Percentiles rank a stretch among this genome's conserved stretches.
Evolutionary conservation across 2,888 invertebrate genomes (phyloP).

Genomic region (Dynastes grantii): DNA sequence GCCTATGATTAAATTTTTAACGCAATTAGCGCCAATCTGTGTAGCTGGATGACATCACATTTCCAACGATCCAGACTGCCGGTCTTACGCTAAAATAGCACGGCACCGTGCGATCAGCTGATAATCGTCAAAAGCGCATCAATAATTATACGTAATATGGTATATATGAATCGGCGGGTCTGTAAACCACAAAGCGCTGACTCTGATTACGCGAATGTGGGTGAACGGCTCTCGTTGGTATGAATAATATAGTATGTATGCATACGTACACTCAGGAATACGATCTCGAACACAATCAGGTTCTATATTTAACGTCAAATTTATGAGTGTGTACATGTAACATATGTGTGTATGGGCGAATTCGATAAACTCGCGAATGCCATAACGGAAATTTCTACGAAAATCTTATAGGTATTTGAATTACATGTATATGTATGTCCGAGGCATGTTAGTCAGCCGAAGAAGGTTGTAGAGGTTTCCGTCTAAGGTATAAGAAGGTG

Average conservation of each 20-base stretch:
- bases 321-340: not conserved
- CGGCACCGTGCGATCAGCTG: constrained; percentile 25
- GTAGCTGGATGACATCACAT: too few species aligned
- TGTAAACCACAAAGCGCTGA: constrained; percentile 16
- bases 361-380: not conserved
- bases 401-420: not conserved
- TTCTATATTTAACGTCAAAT: constrained; percentile 35
- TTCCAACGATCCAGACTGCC: constrained; percentile 25
- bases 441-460: not conserved
- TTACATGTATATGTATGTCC: not conserved
- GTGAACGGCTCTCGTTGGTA: constrained; percentile 9
- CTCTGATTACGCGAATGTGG: constrained; percentile 29
- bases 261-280: not conserved
- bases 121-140: constrained; percentile 24
- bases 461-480: not conserved
- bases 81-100: constrained; percentile 10
- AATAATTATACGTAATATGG: constrained; percentile 21
- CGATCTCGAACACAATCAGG: constrained; percentile 18
- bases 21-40: too few species aligned
- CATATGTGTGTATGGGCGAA: not conserved
- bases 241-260: constrained; percentile 12
- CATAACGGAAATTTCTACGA: constrained; percentile 19
- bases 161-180: constrained; percentile 12
- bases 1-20: too few species aligned
- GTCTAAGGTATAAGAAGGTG: constrained; percentile 2